Base-by-base conservation (phyloP, 2,888 invertebrate species). In the Holacanthella duospinosa region DNA sequence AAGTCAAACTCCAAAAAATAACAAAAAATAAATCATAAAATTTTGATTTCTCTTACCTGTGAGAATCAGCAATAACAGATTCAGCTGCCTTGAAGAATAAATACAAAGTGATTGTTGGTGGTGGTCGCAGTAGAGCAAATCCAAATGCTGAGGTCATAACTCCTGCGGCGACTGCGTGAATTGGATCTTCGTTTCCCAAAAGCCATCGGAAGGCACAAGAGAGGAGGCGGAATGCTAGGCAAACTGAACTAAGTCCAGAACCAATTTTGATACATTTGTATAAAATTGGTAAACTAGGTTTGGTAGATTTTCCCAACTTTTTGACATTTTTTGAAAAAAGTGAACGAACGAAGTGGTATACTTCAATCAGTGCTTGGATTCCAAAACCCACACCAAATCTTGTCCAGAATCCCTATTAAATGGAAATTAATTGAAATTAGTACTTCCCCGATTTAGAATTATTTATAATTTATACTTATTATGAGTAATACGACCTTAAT, bases 121-220 rank as follows among this genome's bases (percentile, higher is more conserved):
- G 72, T 16, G 72, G 72, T 61, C 65, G 64, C 1, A 72, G 56
- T 0, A 72, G 60, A 29, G 69, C 67, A 59, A 69, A 72, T 12
- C 72, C 71, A 16, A 72, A 60, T 0, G 71, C 67, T 12, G 70
- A 66, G 2, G 72, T 68, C 66, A 72, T 66, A 28, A 72, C 64
- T 24, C 70, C 71, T 12, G 72, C 71, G 0, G 70, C 65, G 28
- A 70, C 70, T 9, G 68, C 65, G 53, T 71, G 68, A 4, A 63
- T 62, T 2, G 70, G 67, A 29, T 64, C 67, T 58, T 72, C 72
- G 6, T 70, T 67, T 54, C 71, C 72, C 24, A 68, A 67, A n/a
- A 72, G 62, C 72, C 72, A 72, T 12, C 72, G 69, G 61, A 72
- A 72, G 12, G 71, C 70, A 55, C 72, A 72, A 12, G 67, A 70